Evolutionary conservation across 2,888 invertebrate species (phyloP).

Genomic region (Latrodectus hesperus): DNA sequence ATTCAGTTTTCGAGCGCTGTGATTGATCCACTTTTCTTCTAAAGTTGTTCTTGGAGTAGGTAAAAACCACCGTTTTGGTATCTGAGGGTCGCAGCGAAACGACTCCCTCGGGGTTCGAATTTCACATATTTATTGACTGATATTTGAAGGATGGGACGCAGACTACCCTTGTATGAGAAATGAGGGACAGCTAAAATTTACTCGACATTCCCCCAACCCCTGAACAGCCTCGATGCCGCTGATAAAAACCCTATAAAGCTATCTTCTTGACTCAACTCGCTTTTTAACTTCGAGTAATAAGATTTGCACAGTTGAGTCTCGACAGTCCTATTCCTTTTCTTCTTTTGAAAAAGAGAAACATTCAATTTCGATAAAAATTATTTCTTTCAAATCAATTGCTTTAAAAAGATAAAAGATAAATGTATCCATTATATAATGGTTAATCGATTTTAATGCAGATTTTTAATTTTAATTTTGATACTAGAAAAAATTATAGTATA

Average conservation of each 20-base stretch:
- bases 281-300: too few relatives aligned
- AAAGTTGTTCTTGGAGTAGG: neutral
- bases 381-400: too few relatives aligned
- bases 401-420: too few relatives aligned
- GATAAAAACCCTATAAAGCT: neutral
- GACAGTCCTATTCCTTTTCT: too few relatives aligned
- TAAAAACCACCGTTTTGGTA: neutral
- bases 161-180: neutral
- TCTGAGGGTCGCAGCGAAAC: neutral
- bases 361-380: too few relatives aligned
- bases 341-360: too few relatives aligned
- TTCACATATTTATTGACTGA: conserved; percentile 3
- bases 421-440: too few relatives aligned
- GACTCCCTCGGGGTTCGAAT: neutral
- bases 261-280: neutral
- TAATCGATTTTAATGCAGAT: too few relatives aligned
- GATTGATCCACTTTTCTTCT: neutral
- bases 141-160: neutral
- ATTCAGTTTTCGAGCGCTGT: too few relatives aligned
- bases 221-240: neutral
- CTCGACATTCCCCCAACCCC: neutral
- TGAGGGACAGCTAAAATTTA: neutral
- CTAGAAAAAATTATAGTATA: too few relatives aligned
- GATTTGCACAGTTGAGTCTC: too few relatives aligned
- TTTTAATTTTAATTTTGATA: too few relatives aligned